Percentiles rank a stretch among this genome's conserved stretches.
Evolutionary conservation across 2,797 vertebrate species (phyloP).

Genomic region (Onychomys leucogaster): DNA sequence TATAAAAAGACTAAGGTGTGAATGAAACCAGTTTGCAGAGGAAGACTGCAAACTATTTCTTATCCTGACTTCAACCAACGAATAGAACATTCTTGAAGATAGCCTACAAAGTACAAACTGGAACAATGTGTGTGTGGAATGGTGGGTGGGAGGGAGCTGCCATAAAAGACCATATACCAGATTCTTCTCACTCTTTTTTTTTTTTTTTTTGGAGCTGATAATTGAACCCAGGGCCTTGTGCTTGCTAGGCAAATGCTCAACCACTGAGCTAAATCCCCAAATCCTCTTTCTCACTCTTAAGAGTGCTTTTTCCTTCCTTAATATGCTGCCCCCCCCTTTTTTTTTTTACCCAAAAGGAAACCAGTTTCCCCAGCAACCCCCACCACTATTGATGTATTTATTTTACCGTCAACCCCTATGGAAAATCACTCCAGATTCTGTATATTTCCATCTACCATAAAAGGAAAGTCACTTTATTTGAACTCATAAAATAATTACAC

Average conservation of each 20-base stretch:
- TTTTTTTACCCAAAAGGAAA: background rate
- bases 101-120: background rate
- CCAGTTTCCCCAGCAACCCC: background rate
- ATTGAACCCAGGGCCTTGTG: too few species aligned
- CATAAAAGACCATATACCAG: background rate
- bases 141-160: background rate
- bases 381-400: background rate
- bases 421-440: conserved; percentile 23
- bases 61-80: background rate
- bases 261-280: too few species aligned
- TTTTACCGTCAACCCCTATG: background rate
- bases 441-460: conserved; percentile 1
- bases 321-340: too few species aligned
- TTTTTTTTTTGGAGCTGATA: too few species aligned
- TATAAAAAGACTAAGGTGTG: background rate
- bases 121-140: background rate
- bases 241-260: too few species aligned
- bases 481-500: conserved; percentile 28
- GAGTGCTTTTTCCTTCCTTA: background rate
- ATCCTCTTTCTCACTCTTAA: background rate
- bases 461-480: background rate
- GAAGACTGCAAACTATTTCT: background rate
- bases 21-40: background rate
- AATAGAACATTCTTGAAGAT: background rate
- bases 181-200: background rate